A percentile compares a stretch with the other conserved stretches of the same genome.
phyloP scores from a whole-genome alignment of 2,113 vertebrate genomes.

The Apodemus speciosus region DNA sequence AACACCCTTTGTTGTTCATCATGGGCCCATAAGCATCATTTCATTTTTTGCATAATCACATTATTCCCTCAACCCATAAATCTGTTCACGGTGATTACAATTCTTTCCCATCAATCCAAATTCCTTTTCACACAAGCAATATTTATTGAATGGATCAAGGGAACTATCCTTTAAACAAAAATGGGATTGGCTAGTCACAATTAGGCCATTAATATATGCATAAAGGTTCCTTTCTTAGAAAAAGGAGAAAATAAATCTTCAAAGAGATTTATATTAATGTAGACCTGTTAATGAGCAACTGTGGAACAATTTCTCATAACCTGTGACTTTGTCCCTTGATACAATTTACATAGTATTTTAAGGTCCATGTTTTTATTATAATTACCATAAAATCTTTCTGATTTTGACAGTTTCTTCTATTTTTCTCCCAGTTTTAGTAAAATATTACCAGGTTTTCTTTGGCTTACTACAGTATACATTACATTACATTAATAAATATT shows the following conservation, averaged over 20 bases:
- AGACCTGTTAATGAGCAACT: slow-evolving; percentile 76
- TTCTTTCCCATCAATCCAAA: slow-evolving; percentile 80
- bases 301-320: slow-evolving; percentile 78
- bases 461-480: slow-evolving; percentile 20
- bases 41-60: slow-evolving; percentile 82
- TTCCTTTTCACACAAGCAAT: slow-evolving; percentile 72
- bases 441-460: background rate
- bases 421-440: slow-evolving; percentile 50
- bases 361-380: slow-evolving; percentile 73
- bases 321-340: slow-evolving; percentile 70
- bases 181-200: slow-evolving; percentile 84
- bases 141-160: slow-evolving; percentile 88
- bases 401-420: slow-evolving; percentile 11
- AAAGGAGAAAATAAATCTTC: slow-evolving; percentile 81
- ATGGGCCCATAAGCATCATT: slow-evolving; percentile 78
- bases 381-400: slow-evolving; percentile 76
- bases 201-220: slow-evolving; percentile 88
- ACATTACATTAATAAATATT: background rate
- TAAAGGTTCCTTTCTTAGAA: slow-evolving; percentile 86
- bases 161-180: slow-evolving; percentile 85
- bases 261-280: slow-evolving; percentile 71
- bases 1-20: slow-evolving; percentile 79
- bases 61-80: slow-evolving; percentile 83
- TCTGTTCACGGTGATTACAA: slow-evolving; percentile 70
- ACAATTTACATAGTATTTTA: slow-evolving; percentile 75